These are phyloP conservation scores for Scartelaos histophorus DNA, from an alignment of 2,113 vertebrate genomes.

Conservation along the genomic window DNA sequence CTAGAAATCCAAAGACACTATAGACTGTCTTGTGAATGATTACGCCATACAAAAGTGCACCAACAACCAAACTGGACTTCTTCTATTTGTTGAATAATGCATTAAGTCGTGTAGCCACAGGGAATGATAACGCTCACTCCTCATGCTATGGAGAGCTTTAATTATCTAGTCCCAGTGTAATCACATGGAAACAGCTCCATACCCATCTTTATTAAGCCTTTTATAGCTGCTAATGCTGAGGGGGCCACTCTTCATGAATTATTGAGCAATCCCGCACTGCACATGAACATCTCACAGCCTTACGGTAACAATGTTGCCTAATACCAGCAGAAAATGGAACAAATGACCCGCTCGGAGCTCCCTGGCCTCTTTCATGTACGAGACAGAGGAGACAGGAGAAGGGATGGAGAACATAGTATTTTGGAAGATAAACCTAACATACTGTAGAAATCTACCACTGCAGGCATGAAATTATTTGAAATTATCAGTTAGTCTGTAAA, in stretches of 20 bases:
- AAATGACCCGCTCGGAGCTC: constrained; percentile 45
- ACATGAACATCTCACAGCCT: constrained; percentile 44
- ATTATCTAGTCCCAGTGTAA: constrained; percentile 69
- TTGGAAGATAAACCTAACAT: constrained; percentile 46
- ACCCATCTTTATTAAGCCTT: constrained; percentile 65
- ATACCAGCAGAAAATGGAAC: constrained; percentile 25
- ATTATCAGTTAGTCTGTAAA: too few species aligned
- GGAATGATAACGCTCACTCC: constrained; percentile 58
- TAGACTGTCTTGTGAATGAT: not conserved
- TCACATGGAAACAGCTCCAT: constrained; percentile 69
- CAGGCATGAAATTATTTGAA: too few species aligned
- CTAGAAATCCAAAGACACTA: not conserved
- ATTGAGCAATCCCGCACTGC: constrained; percentile 54
- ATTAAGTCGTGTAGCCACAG: constrained; percentile 60
- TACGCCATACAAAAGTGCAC: not conserved
- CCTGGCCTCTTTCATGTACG: constrained; percentile 35
- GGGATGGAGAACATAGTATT: constrained; percentile 33
- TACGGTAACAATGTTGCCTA: constrained; percentile 34
- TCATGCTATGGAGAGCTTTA: constrained; percentile 68
- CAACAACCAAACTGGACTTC: constrained; percentile 31
- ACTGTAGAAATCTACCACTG: constrained; percentile 18
- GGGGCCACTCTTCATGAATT: constrained; percentile 63
- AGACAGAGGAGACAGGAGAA: constrained; percentile 8
- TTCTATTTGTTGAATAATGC: constrained; percentile 67
- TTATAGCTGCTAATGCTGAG: constrained; percentile 63